phyloP scores from a whole-genome alignment of 2,797 vertebrate genomes.

The Cyclura pinguis region DNA sequence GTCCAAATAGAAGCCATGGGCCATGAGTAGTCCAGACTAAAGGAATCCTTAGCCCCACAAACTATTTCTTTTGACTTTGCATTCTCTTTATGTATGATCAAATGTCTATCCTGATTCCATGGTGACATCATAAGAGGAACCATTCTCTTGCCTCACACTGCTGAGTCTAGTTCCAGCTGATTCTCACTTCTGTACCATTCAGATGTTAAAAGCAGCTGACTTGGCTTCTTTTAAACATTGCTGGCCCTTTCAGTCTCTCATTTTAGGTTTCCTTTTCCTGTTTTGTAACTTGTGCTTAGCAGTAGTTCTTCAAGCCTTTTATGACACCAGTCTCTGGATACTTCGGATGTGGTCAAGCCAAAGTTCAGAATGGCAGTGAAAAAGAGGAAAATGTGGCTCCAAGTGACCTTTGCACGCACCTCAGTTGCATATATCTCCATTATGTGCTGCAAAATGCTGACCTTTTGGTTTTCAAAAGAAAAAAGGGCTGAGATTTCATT shows the following conservation, averaged over 20 bases:
- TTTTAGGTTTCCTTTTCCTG: conserved; percentile 54
- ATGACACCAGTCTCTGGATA: rapidly evolving
- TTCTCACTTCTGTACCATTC: background rate
- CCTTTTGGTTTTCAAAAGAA: background rate
- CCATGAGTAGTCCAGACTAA: background rate
- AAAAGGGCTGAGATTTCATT: background rate
- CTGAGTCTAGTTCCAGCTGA: conserved; percentile 22
- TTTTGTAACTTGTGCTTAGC: conserved; percentile 3
- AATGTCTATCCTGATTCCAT: background rate
- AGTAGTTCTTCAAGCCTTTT: background rate
- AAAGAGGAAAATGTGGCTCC: background rate
- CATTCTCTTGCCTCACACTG: background rate
- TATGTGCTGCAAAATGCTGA: background rate
- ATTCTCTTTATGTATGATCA: background rate
- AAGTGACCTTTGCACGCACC: background rate
- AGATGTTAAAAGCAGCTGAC: conserved; percentile 33
- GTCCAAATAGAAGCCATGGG: too few species aligned
- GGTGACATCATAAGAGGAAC: conserved; percentile 44
- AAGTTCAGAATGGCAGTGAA: background rate
- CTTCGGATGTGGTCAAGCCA: background rate
- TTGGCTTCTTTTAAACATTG: background rate
- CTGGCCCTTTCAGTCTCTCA: background rate
- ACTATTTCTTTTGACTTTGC: background rate
- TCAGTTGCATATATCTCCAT: background rate
- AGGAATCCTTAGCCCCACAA: background rate